Percentiles rank a stretch among this genome's conserved stretches.
Conservation (phyloP, 2,113 vertebrate genomes). For the Lampris incognitus region DNA sequence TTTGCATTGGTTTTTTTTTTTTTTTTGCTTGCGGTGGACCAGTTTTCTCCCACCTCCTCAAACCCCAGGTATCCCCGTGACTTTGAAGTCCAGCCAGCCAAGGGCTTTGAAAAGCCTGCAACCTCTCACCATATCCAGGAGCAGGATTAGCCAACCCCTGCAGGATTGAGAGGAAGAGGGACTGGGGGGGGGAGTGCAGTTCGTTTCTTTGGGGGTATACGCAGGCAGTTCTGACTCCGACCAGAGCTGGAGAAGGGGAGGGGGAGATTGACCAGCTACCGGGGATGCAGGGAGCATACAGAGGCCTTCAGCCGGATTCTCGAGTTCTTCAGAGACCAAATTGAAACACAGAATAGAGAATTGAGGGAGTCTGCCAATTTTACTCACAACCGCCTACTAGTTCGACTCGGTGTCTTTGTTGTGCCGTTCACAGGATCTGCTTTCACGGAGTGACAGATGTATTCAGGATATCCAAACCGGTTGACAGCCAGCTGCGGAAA, state of each 20-base stretch:
- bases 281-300: conserved; percentile 60
- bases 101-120: conserved; percentile 70
- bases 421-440: conserved; percentile 36
- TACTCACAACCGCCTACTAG: conserved; percentile 44
- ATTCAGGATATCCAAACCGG: conserved; percentile 1
- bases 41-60: conserved; percentile 61
- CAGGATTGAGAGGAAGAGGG: conserved; percentile 62
- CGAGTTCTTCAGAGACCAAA: conserved; percentile 70
- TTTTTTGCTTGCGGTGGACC: conserved; percentile 47
- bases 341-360: conserved; percentile 60
- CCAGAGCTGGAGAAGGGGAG: conserved; percentile 43
- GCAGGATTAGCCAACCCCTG: conserved; percentile 75
- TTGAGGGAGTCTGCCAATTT: conserved; percentile 44
- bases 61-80: conserved; percentile 59
- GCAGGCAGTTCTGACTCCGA: conserved; percentile 48
- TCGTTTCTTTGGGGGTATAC: conserved; percentile 58
- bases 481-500: conserved; percentile 1
- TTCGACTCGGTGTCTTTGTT: conserved; percentile 52
- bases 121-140: conserved; percentile 71
- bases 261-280: conserved; percentile 76
- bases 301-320: conserved; percentile 49
- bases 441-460: conserved; percentile 28
- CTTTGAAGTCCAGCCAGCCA: conserved; percentile 80
- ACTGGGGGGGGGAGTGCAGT: conserved; percentile 45
- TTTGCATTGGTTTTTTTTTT: conserved; percentile 6